Percentiles rank a stretch among this genome's conserved stretches.
Evolutionary conservation across 2,113 vertebrate genomes (phyloP).

Genomic region (Callaeas wilsoni): DNA sequence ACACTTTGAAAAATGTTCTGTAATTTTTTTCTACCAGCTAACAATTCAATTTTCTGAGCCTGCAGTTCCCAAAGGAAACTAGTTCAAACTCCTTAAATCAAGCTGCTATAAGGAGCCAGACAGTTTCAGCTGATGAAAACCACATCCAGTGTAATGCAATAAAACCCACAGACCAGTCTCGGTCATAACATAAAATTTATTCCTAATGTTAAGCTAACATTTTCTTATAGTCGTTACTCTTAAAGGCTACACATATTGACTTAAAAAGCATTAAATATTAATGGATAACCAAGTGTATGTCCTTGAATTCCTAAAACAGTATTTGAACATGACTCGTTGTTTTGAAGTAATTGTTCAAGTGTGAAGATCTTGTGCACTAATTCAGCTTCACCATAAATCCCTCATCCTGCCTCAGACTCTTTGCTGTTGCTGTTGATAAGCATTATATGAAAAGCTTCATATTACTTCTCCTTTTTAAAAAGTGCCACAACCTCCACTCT

Average conservation of each 20-base stretch:
- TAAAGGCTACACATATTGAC: background rate
- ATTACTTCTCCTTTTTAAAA: background rate
- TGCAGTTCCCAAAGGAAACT: constrained; percentile 17
- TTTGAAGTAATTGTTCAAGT: background rate
- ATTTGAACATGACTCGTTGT: background rate
- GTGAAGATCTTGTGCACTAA: background rate
- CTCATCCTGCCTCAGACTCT: background rate
- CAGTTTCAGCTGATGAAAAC: constrained; percentile 7
- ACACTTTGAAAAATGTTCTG: constrained; percentile 34
- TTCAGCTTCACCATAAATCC: background rate
- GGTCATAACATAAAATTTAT: background rate
- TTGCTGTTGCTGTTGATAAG: background rate
- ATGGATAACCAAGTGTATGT: background rate
- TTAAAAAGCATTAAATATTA: background rate
- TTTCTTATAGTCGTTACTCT: background rate
- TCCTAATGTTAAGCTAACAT: background rate
- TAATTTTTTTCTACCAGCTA: constrained; percentile 27
- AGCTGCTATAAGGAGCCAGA: background rate
- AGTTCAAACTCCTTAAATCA: constrained; percentile 35
- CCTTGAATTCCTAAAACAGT: background rate
- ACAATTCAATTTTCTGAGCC: constrained; percentile 31
- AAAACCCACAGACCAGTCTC: background rate
- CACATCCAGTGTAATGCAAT: background rate
- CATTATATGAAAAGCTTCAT: background rate
- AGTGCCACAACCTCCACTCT: background rate